Base-by-base conservation (phyloP, 1,140 invertebrate genomes). In the Macrosteles quadrilineatus region DNA sequence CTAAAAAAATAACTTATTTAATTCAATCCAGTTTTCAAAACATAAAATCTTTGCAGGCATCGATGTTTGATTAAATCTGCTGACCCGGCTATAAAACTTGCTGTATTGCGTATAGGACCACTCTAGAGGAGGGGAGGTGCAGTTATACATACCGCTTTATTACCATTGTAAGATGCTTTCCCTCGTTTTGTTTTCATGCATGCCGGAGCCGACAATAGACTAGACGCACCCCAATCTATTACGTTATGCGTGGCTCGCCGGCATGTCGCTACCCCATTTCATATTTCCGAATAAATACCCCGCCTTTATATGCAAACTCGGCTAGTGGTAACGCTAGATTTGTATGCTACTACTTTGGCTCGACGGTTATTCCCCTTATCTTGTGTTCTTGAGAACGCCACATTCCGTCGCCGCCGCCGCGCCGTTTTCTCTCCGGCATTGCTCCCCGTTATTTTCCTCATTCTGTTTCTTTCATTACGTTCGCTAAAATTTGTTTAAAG, bases 171-270 rank as follows among this genome's bases (percentile, higher is more conserved):
- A 70, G 43, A 64, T 59, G 57, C 57, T 64, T 43, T 32, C 32
- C 36, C 32, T 70, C 57, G 31, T 59, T 64, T 21, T 69, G 53
- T 62, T 30, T 62, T 62, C 57, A 62, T 62, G 57, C 31, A 62
- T 62, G 27, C 57, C 27, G 57, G 57, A 62, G 6, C 31, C 57
- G 57, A 3, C 23, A 25, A 3, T n/a, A 4, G 23, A 12, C 57
- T 6, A 4, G 6, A 3, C 57, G 14, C 3, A 12, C 14, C 31
- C 57, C 57, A 12, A 36, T 36, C 32, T 36, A 30, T n/a, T 62
- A 12, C 25, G 17, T 32, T 29, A 32, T 62, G 57, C 27, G 27
- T 32, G 57, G 57, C 23, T 29, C 19, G 63, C 31, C 9, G 27
- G 30, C 2, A 23, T 50, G 47, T 50, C 47, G 47, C 47, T 50